Evolutionary conservation across 2,113 vertebrate species (phyloP).

Genomic region (Pimephales promelas): DNA sequence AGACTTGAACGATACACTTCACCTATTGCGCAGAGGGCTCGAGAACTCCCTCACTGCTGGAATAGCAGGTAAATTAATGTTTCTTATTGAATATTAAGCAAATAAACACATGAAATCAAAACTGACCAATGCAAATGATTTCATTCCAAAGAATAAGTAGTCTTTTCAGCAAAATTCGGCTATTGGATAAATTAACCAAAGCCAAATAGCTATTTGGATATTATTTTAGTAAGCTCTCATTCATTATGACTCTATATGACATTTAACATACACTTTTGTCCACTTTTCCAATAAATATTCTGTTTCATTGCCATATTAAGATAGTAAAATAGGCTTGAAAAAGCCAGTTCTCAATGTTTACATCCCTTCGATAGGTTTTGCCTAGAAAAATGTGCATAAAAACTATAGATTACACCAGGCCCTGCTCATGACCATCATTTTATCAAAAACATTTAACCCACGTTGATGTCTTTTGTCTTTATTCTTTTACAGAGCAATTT

Average conservation of each 20-base stretch:
- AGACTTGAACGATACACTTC: slow-evolving; percentile 74
- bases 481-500: slow-evolving; percentile 75
- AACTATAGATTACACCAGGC: not conserved
- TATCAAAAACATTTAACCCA: not conserved
- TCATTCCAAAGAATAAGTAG: not conserved
- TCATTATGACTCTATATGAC: no score
- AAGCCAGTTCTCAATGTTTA: no score
- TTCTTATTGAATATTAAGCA: not conserved
- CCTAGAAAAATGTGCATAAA: not conserved
- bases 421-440: not conserved
- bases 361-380: no score
- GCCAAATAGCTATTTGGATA: not conserved
- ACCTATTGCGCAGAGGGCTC: slow-evolving; percentile 62
- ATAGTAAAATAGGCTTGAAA: no score
- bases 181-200: no score
- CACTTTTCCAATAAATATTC: no score
- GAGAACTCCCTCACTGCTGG: slow-evolving; percentile 65
- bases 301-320: no score
- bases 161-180: not conserved
- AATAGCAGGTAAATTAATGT: slow-evolving; percentile 71
- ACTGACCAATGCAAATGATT: not conserved
- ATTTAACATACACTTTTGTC: no score
- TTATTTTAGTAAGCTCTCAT: not conserved
- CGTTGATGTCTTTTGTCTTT: not conserved
- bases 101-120: not conserved